Evolutionary conservation across 1,140 invertebrate genomes (phyloP).

Genomic region (Aphelenchoides fujianensis): DNA sequence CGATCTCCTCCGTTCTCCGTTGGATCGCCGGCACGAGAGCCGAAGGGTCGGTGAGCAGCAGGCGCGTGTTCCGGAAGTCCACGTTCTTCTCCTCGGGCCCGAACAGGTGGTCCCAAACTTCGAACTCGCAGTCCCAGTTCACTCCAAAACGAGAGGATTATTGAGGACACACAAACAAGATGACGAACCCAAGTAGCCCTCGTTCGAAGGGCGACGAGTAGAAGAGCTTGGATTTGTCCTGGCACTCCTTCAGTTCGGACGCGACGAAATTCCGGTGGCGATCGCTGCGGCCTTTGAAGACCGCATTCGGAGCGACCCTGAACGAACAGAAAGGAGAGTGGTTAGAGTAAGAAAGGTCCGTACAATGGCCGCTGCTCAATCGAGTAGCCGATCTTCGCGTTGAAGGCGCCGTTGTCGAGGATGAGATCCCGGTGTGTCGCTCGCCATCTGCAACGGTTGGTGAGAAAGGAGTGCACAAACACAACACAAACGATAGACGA

Average conservation of each 20-base stretch:
- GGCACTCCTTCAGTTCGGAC: constrained; percentile 86
- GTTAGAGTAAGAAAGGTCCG: too few relatives aligned
- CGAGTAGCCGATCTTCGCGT: constrained; percentile 40
- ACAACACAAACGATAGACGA: too few relatives aligned
- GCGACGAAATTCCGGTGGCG: constrained; percentile 85
- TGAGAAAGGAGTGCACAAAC: too few relatives aligned
- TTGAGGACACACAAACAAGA: constrained; percentile 1
- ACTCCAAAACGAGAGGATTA: constrained; percentile 72
- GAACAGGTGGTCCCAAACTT: constrained; percentile 92
- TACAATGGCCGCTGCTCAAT: constrained; percentile 37
- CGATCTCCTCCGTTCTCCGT: constrained; percentile 87
- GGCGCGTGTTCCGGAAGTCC: constrained; percentile 69
- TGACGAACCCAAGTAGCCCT: constrained; percentile 65
- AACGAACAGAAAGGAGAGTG: too few relatives aligned
- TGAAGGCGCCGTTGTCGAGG: constrained; percentile 51
- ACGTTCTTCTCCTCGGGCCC: constrained; percentile 80
- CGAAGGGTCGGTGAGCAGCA: constrained; percentile 87
- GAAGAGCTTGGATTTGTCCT: constrained; percentile 87
- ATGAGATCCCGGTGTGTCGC: constrained; percentile 31
- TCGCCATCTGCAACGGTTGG: constrained; percentile 21
- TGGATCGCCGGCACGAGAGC: constrained; percentile 89
- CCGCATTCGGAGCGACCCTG: constrained; percentile 79
- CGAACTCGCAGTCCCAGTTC: constrained; percentile 92
- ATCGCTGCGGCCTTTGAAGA: constrained; percentile 96
- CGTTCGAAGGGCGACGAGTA: constrained; percentile 91